Evolutionary conservation across 2,797 vertebrate genomes (phyloP), one percentile per base, ranked within the genome.

Genomic region (Meda fulgida): DNA sequence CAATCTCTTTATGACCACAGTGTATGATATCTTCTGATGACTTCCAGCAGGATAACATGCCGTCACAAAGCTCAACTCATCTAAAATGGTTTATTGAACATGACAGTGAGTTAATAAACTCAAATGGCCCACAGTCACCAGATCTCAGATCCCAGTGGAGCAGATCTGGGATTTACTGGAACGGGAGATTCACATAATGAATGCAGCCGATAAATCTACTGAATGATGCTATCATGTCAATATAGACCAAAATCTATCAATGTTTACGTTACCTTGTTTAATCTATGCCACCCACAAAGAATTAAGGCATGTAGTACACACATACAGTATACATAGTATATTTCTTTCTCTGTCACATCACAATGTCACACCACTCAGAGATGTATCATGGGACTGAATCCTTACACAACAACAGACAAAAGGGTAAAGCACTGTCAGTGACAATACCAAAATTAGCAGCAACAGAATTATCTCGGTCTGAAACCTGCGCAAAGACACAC

Each of bases 171-270:
- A 87, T 89, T 84, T 87, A 83, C 48, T 90, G 87, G 87, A 92
- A 90, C 9, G 21, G 75, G 86, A 92, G 79, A 89, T 85, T 90
- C 2, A 0, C 88, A 90, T 91, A 63, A 89, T 89, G 60, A 88
- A 93, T 91, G 87, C 88, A 92, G 85, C 90, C 53, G 80, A n/a
- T n/a, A n/a, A n/a, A n/a, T n/a, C n/a, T n/a, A n/a, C n/a, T n/a
- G n/a, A n/a, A n/a, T n/a, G 88, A 92, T 88, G 78, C 80, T 58
- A 53, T 90, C 83, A 65, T 31, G 60, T 16, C 60, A 65, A 65
- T 63, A 29, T 7, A 16, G 26, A 65, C 26, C 26, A 31, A 65
- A 29, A 14, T 26, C 11, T 60, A 26, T 60, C n/a, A 60, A 26
- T 26, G n/a, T 6, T 60, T 60, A 13, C n/a, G 13, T n/a, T 11